These are phyloP conservation scores for Verasper variegatus DNA, from an alignment of 2,113 vertebrate species.

Conservation along the genomic window DNA sequence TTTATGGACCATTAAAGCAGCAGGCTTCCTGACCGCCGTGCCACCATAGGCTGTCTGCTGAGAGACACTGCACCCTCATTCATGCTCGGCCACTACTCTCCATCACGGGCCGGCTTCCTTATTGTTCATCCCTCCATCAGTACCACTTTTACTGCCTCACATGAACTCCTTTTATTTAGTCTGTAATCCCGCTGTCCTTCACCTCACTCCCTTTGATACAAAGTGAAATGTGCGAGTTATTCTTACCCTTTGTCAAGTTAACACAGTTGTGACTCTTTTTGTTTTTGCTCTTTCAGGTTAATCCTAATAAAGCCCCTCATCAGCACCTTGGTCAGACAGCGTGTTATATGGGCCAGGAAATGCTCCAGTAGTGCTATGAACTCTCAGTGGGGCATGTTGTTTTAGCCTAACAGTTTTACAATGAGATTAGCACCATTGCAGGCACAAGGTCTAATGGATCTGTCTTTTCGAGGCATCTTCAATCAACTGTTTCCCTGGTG, in stretches of 20 bases:
- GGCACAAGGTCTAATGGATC: constrained; percentile 72
- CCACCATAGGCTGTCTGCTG: constrained; percentile 69
- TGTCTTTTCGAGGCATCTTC: constrained; percentile 78
- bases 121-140: constrained; percentile 73
- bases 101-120: constrained; percentile 61
- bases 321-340: background rate
- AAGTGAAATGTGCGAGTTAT: constrained; percentile 43
- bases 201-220: constrained; percentile 34
- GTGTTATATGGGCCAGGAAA: constrained; percentile 32
- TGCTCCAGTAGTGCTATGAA: constrained; percentile 31
- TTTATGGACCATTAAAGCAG: constrained; percentile 98
- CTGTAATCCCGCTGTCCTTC: constrained; percentile 51
- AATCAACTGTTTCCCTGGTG: constrained; percentile 82
- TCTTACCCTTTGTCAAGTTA: constrained; percentile 18
- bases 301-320: constrained; percentile 13
- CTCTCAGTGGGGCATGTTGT: constrained; percentile 61
- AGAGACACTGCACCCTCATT: constrained; percentile 75
- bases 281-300: constrained; percentile 3
- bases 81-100: constrained; percentile 62
- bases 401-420: constrained; percentile 77
- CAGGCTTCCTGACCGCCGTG: constrained; percentile 87
- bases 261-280: constrained; percentile 11
- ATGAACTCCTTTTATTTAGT: constrained; percentile 62
- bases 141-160: constrained; percentile 67
- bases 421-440: constrained; percentile 77